Percentiles rank a stretch among this genome's conserved stretches.
phyloP scores from a whole-genome alignment of 1,140 invertebrate species.

The Platyscapa corneri region DNA sequence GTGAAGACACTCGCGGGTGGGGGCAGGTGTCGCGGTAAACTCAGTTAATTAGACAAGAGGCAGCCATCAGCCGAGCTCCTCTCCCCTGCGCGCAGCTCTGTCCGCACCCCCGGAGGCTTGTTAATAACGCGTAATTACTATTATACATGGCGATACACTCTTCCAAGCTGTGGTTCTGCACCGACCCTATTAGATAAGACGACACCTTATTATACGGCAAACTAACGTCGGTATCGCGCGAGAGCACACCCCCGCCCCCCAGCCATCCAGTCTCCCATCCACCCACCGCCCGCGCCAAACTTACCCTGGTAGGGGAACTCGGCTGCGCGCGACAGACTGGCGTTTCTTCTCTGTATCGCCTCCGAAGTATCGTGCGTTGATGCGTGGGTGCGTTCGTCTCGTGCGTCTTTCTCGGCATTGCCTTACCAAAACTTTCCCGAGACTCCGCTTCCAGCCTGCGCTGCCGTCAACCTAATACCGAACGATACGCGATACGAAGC shows the following conservation, averaged over 20 bases:
- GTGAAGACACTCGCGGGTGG: slow-evolving; percentile 64
- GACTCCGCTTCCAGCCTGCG: neutral
- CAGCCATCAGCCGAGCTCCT: slow-evolving; percentile 66
- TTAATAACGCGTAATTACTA: slow-evolving; percentile 76
- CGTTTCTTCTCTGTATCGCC: slow-evolving; percentile 27
- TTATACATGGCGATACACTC: slow-evolving; percentile 76
- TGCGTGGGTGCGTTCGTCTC: slow-evolving; percentile 33
- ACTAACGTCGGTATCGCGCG: slow-evolving; percentile 70
- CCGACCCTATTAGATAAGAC: slow-evolving; percentile 75
- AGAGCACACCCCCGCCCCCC: slow-evolving; percentile 20
- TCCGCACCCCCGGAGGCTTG: slow-evolving; percentile 70
- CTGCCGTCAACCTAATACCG: neutral
- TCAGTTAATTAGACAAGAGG: slow-evolving; percentile 76
- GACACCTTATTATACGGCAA: slow-evolving; percentile 75
- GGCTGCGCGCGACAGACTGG: neutral
- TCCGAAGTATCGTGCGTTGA: neutral
- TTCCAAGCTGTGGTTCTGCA: slow-evolving; percentile 64
- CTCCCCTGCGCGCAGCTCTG: slow-evolving; percentile 48
- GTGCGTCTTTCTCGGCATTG: slow-evolving; percentile 40
- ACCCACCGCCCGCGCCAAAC: too few relatives aligned
- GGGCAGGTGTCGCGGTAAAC: slow-evolving; percentile 75
- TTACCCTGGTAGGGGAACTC: too few relatives aligned
- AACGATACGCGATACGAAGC: neutral
- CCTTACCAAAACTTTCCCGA: slow-evolving; percentile 34
- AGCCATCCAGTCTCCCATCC: too few relatives aligned